Evolutionary conservation across 2,113 vertebrate genomes (phyloP).

Genomic region (Tichodroma muraria): DNA sequence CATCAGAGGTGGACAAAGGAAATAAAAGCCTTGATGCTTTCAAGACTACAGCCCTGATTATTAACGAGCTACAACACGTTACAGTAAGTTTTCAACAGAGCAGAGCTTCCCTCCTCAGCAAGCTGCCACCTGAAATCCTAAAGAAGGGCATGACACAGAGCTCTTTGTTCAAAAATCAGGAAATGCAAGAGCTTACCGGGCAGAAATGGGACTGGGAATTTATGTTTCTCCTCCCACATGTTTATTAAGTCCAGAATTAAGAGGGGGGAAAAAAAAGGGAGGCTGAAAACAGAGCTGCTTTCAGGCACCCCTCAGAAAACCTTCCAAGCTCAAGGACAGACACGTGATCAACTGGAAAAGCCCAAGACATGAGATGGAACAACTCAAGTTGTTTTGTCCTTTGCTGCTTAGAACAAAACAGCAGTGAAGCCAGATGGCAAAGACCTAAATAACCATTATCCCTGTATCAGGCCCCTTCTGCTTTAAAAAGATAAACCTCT

Average conservation of each 20-base stretch:
- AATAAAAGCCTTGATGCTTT: not conserved
- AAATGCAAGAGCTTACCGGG: conserved; percentile 10
- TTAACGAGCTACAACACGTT: not conserved
- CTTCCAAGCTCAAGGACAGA: not conserved
- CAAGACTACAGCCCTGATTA: not conserved
- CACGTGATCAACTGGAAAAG: not conserved
- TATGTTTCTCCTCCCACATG: not conserved
- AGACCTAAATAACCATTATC: not conserved
- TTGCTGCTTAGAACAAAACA: not conserved
- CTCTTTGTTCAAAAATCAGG: conserved; percentile 57
- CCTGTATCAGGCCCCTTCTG: not conserved
- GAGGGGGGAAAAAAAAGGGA: not conserved
- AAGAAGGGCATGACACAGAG: conserved; percentile 44
- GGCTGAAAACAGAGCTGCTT: conserved; percentile 12
- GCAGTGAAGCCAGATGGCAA: not conserved
- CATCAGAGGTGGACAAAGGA: not conserved
- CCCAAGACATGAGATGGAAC: not conserved
- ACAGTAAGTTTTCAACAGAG: not conserved
- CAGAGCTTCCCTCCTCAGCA: not conserved
- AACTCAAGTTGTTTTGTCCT: not conserved
- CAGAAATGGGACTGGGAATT: not conserved
- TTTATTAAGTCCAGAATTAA: not conserved
- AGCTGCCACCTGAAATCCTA: conserved; percentile 47
- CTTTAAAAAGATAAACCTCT: not conserved
- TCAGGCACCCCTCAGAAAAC: not conserved